These are phyloP conservation scores for Ostrea edulis DNA, from an alignment of 1,140 invertebrate genomes.

Conservation along the genomic window DNA sequence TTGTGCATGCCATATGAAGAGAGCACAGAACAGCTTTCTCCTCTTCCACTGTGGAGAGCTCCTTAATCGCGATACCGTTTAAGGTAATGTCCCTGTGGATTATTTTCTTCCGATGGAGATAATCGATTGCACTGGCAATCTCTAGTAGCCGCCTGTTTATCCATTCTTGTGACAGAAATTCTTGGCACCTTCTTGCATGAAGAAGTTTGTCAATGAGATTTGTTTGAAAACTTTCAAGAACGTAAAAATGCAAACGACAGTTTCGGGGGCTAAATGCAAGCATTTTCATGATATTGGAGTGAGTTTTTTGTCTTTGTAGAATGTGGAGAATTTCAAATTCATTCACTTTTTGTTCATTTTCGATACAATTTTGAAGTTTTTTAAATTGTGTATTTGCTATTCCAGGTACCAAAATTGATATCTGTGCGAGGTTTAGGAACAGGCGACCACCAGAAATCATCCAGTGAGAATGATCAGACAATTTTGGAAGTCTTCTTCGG, in stretches of 20 bases:
- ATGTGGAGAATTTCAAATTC: background rate
- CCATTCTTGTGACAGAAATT: background rate
- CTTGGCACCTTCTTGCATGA: background rate
- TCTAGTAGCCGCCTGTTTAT: background rate
- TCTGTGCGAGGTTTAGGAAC: background rate
- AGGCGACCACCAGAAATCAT: background rate
- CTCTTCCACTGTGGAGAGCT: background rate
- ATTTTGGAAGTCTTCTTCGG: background rate
- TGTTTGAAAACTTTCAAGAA: background rate
- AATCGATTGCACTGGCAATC: slow-evolving; percentile 2
- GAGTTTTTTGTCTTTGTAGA: slow-evolving; percentile 9
- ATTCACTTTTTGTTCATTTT: background rate
- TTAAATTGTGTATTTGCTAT: background rate
- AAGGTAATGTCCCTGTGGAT: slow-evolving; percentile 48
- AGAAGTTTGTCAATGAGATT: slow-evolving; percentile 20
- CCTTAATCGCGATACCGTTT: slow-evolving; percentile 21
- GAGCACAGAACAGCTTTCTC: slow-evolving; percentile 22
- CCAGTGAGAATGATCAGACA: slow-evolving; percentile 34
- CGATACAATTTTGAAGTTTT: background rate
- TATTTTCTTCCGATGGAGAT: slow-evolving; percentile 38
- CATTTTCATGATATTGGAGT: slow-evolving; percentile 14
- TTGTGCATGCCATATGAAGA: slow-evolving; percentile 15
- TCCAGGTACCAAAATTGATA: background rate
- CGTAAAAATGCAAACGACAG: slow-evolving; percentile 14
- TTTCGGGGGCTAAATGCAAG: slow-evolving; percentile 18